Evolutionary conservation across 2,797 vertebrate genomes (phyloP), one percentile per base, ranked within the genome.

Genomic region (Enteromius mattozi): DNA sequence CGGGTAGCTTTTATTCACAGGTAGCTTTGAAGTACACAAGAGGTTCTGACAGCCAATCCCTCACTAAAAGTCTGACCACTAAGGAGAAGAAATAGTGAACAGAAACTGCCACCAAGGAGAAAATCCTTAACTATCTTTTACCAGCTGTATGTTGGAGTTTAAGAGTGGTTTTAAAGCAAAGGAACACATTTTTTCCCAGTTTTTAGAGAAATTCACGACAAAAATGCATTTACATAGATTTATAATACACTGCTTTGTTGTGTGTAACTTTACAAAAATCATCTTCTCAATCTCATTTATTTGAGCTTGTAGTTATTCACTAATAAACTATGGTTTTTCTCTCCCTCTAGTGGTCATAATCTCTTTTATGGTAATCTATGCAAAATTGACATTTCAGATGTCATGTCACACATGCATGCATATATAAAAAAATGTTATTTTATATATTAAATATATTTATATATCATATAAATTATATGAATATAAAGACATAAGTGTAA

Each of bases 1-100:
- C 98, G 97, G 86, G 96, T 96, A 94, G 95, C 96, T 96, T 96
- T 96, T 97, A 97, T 98, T 98, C 97, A 96, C 95, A 94, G 94
- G 91, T 94, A 90, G 94, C 96, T 97, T 97, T 98, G 96, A 98
- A 96, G 86, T 76, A 45, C n/a, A 75, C 82, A 75, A 87, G 78
- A 84, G 77, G 16, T 47, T 33, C 78, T 84, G 78, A 84, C 40
- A 17, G 75, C 24, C 65, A 77, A 61, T 71, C 54, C 63, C 47
- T 86, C n/a, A 69, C 66, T 78, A 82, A 86, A 81, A 56, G 68
- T 68, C 47, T 70, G 63, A 86, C 56, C n/a, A 82, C 66, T 71
- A 66, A 78, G 27, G 45, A 75, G 37, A 69, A 17, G 49, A 83
- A 45, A 42, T 7, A 35, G 76, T 37, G 40, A 83, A 59, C 27